A percentile compares a stretch with the other conserved stretches of the same genome.
These are phyloP conservation scores for Piprites chloris DNA, from an alignment of 2,113 vertebrate species.

Conservation along the genomic window DNA sequence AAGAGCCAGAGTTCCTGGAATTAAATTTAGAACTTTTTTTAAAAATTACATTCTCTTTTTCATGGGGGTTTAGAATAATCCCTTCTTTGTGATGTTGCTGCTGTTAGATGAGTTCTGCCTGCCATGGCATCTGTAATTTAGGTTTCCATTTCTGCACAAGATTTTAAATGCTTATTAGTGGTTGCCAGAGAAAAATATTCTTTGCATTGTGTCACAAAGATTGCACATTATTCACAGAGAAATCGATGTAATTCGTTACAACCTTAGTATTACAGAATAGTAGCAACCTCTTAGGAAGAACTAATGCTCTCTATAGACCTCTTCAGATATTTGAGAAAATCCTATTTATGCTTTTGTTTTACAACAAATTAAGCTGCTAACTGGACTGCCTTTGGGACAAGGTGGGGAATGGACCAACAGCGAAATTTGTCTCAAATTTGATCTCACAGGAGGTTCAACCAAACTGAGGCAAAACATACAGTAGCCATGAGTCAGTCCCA, in stretches of 20 bases:
- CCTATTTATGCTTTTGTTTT: neutral
- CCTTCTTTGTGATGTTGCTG: conserved; percentile 22
- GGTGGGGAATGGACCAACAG: neutral
- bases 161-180: conserved; percentile 62
- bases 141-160: conserved; percentile 63
- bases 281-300: neutral
- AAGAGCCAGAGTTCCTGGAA: neutral
- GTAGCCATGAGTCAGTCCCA: neutral
- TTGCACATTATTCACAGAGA: conserved; percentile 39
- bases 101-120: conserved; percentile 45
- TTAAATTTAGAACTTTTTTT: neutral
- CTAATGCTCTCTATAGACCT: neutral
- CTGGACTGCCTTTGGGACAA: neutral
- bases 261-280: conserved; percentile 16
- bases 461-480: neutral
- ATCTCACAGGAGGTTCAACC: neutral
- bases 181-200: conserved; percentile 54
- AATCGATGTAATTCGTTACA: conserved; percentile 26
- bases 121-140: conserved; percentile 62
- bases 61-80: conserved; percentile 23
- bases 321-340: neutral
- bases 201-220: conserved; percentile 52
- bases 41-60: neutral
- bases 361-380: neutral
- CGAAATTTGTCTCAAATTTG: neutral